phyloP scores from a whole-genome alignment of 1,140 invertebrate genomes.

The Drosophila biarmipes region DNA sequence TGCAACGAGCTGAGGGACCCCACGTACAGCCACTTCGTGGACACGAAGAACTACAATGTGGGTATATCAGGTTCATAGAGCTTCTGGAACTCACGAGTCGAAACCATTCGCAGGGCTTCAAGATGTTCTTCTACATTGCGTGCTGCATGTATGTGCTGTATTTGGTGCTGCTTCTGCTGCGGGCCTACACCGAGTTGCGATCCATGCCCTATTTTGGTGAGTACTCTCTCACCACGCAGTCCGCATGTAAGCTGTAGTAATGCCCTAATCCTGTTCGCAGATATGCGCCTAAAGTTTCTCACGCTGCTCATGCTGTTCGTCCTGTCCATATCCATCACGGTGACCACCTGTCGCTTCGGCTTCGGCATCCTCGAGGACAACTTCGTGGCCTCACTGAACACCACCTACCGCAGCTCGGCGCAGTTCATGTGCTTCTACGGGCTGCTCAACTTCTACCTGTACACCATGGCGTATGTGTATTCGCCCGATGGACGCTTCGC shows the following conservation, averaged over 20 bases:
- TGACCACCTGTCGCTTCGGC: conserved; percentile 94
- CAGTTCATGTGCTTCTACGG: conserved; percentile 98
- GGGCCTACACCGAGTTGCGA: conserved; percentile 96
- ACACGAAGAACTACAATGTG: conserved; percentile 95
- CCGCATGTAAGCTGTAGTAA: not conserved
- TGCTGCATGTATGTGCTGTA: conserved; percentile 94
- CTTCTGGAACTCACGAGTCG: too few species aligned
- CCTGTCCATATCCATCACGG: conserved; percentile 90
- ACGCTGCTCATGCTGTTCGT: conserved; percentile 94
- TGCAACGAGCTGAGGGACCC: conserved; percentile 95
- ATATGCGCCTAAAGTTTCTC: conserved; percentile 95
- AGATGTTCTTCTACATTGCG: conserved; percentile 95
- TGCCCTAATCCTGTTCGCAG: conserved; percentile 85
- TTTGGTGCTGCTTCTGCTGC: conserved; percentile 92
- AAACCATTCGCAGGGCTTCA: conserved; percentile 87
- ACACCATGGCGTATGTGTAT: conserved; percentile 97
- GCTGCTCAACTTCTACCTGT: conserved; percentile 97
- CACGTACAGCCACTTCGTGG: conserved; percentile 95
- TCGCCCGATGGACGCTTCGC: conserved; percentile 92
- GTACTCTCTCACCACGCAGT: too few species aligned
- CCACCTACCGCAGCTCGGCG: conserved; percentile 94
- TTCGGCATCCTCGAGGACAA: conserved; percentile 95
- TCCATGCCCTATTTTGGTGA: conserved; percentile 99
- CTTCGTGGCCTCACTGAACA: conserved; percentile 94
- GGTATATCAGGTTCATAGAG: conserved; percentile 64